These are phyloP conservation scores for Nasua narica DNA, from an alignment of 2,797 vertebrate species.

Conservation along the genomic window DNA sequence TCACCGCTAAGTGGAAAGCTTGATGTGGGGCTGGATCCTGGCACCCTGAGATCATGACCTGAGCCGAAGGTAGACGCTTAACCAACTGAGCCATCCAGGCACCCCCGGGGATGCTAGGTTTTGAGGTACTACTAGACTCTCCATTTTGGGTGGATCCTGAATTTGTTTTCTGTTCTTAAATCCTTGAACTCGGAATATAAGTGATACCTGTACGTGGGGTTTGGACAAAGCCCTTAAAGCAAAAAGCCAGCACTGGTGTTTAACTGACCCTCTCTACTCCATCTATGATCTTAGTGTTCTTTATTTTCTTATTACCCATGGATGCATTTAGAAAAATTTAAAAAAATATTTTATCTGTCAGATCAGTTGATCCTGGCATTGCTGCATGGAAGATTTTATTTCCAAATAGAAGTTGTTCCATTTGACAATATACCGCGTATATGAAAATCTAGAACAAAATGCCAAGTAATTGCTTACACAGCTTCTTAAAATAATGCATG, in stretches of 20 bases:
- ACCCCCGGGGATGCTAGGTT: neutral
- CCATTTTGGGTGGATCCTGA: neutral
- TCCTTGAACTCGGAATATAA: neutral
- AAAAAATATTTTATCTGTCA: constrained; percentile 33
- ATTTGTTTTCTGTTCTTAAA: constrained; percentile 22
- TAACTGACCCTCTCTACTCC: neutral
- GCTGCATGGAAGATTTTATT: constrained; percentile 29
- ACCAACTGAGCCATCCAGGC: neutral
- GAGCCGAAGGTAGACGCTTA: neutral
- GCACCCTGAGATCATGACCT: neutral
- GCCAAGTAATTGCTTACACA: constrained; percentile 31
- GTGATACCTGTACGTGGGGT: neutral
- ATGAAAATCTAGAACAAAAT: constrained; percentile 54
- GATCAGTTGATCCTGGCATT: neutral
- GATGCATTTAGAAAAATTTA: neutral
- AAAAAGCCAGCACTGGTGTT: neutral
- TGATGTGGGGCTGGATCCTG: neutral
- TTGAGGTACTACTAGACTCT: neutral
- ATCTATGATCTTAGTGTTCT: neutral
- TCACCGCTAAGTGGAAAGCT: neutral
- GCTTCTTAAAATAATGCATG: constrained; percentile 61
- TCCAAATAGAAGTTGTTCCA: constrained; percentile 13
- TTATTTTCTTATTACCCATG: neutral
- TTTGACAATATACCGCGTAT: neutral
- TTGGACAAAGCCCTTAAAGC: neutral